Evolutionary conservation across 2,888 invertebrate genomes (phyloP).

Genomic region (Lycophotia porphyrea): DNA sequence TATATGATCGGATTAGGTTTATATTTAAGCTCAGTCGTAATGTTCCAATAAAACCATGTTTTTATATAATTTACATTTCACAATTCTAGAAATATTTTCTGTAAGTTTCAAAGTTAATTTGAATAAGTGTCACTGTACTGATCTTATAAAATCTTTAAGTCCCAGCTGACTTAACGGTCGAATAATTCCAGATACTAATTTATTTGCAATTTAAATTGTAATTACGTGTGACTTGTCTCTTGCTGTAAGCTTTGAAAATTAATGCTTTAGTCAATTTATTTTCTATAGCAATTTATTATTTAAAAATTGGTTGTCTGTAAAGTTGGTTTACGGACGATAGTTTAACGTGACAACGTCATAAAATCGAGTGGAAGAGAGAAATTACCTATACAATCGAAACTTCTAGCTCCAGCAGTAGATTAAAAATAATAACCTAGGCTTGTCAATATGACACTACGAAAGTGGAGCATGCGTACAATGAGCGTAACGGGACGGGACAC

Average conservation of each 20-base stretch:
- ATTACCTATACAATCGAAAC: too few relatives aligned
- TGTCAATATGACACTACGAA: too few relatives aligned
- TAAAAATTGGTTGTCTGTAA: too few relatives aligned
- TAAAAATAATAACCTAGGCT: too few relatives aligned
- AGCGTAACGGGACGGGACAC: too few relatives aligned
- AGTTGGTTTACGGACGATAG: too few relatives aligned
- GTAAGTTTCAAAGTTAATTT: constrained; percentile 38
- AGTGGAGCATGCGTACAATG: too few relatives aligned
- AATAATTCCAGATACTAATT: constrained; percentile 42
- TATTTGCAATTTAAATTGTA: constrained; percentile 27
- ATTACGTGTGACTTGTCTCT: constrained; percentile 12
- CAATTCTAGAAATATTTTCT: constrained; percentile 22
- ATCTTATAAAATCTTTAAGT: constrained; percentile 23
- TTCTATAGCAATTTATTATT: not conserved
- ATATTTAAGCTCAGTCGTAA: not conserved
- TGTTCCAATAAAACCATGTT: not conserved
- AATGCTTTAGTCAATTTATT: constrained; percentile 1
- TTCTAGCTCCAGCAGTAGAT: too few relatives aligned
- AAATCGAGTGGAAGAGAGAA: too few relatives aligned
- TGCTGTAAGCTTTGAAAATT: constrained; percentile 8
- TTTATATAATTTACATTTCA: constrained; percentile 8
- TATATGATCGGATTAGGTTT: too few relatives aligned
- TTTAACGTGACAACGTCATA: too few relatives aligned
- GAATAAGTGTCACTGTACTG: constrained; percentile 22
- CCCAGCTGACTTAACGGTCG: constrained; percentile 32